phyloP scores from a whole-genome alignment of 64 coral and sea anemone genomes.

The Pachyseris speciosa region DNA sequence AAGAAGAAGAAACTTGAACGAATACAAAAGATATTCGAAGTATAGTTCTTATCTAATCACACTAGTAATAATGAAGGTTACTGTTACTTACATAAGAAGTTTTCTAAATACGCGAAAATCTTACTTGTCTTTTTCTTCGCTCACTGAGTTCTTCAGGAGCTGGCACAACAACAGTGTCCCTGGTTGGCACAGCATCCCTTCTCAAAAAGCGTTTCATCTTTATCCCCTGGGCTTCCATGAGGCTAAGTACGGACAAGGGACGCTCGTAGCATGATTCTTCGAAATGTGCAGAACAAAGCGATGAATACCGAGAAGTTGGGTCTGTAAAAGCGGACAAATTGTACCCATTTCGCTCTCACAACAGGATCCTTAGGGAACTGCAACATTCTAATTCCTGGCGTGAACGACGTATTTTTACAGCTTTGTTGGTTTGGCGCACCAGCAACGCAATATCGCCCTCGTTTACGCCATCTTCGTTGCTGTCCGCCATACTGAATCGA shows the following conservation, averaged over 20 bases:
- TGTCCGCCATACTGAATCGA: neutral
- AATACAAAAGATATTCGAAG: too few species aligned
- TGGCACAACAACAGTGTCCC: neutral
- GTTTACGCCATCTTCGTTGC: neutral
- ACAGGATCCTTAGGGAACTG: slow-evolving; percentile 32
- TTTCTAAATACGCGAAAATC: neutral
- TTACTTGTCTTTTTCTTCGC: slow-evolving; percentile 25
- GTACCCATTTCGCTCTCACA: slow-evolving; percentile 26
- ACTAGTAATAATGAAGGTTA: too few species aligned
- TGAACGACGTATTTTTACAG: neutral
- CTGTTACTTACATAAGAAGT: too few species aligned
- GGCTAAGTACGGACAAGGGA: neutral
- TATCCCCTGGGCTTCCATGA: neutral
- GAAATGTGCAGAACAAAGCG: slow-evolving; percentile 41
- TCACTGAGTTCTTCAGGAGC: neutral
- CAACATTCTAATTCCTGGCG: slow-evolving; percentile 14
- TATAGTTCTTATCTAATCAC: too few species aligned
- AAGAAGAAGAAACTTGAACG: too few species aligned
- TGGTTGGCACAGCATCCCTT: slow-evolving; percentile 2
- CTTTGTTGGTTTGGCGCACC: neutral
- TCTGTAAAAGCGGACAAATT: slow-evolving; percentile 3
- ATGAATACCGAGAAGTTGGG: neutral
- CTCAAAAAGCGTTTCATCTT: slow-evolving; percentile 3
- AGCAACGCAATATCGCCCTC: neutral
- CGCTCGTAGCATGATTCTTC: slow-evolving; percentile 23